Percentiles rank a stretch among this genome's conserved stretches.
Evolutionary conservation across 2,113 vertebrate genomes (phyloP).

Genomic region (Cavia aperea): DNA sequence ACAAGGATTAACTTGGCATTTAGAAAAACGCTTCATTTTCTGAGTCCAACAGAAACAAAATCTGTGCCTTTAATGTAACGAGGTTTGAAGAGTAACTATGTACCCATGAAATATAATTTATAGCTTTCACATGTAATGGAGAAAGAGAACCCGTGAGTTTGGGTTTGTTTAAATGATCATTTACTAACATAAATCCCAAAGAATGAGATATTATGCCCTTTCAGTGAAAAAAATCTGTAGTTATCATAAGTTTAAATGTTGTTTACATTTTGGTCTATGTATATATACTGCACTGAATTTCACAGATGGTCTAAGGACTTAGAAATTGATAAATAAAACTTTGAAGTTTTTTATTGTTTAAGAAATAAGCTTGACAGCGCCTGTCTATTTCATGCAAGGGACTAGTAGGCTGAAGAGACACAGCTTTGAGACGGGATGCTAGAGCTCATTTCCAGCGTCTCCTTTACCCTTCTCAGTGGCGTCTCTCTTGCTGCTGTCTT

Average conservation of each 20-base stretch:
- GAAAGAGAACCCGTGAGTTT: not conserved
- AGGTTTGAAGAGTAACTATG: constrained; percentile 25
- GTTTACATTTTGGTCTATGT: constrained; percentile 18
- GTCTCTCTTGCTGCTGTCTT: not conserved
- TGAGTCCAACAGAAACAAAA: constrained; percentile 55
- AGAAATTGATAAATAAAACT: constrained; percentile 37
- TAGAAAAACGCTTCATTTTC: constrained; percentile 56
- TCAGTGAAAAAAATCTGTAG: not conserved
- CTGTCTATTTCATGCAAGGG: constrained; percentile 28
- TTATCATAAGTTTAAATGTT: constrained; percentile 6
- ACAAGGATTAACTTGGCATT: constrained; percentile 60
- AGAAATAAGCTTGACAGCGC: not conserved
- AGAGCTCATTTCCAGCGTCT: not conserved
- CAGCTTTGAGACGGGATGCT: not conserved
- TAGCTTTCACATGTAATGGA: constrained; percentile 18
- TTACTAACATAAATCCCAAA: constrained; percentile 32
- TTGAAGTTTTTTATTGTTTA: not conserved
- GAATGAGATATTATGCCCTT: constrained; percentile 3
- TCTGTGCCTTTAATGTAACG: constrained; percentile 57
- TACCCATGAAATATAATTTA: constrained; percentile 49
- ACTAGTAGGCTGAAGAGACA: not conserved
- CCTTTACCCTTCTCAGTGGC: not conserved
- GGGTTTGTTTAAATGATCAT: constrained; percentile 30
- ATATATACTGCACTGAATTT: not conserved
- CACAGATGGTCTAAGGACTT: not conserved